Conservation (phyloP, 1,140 invertebrate genomes). For the Hyles euphorbiae region DNA sequence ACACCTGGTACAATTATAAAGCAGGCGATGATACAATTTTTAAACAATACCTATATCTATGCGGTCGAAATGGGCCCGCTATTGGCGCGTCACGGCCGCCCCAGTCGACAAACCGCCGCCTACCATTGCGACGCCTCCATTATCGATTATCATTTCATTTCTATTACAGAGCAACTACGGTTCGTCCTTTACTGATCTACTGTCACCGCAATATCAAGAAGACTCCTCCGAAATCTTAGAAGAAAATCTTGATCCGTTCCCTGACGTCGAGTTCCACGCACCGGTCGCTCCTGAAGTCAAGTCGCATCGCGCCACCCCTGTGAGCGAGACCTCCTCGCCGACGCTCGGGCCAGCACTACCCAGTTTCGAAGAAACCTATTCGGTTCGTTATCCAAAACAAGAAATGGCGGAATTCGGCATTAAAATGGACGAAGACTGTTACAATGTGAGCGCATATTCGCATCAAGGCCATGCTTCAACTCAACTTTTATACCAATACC, state of each 20-base stretch:
- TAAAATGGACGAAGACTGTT: conserved; percentile 89
- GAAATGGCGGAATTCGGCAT: conserved; percentile 78
- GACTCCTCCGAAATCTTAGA: conserved; percentile 72
- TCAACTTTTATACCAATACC: conserved; percentile 78
- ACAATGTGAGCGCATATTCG: conserved; percentile 77
- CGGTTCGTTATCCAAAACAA: conserved; percentile 79
- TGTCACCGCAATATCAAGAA: conserved; percentile 73
- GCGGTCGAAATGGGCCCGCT: conserved; percentile 31
- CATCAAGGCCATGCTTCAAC: conserved; percentile 74
- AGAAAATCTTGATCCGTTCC: conserved; percentile 73
- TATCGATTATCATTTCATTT: conserved; percentile 66
- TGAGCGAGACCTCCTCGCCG: conserved; percentile 64
- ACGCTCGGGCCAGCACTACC: conserved; percentile 81
- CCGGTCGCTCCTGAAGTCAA: conserved; percentile 59
- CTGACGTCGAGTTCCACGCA: conserved; percentile 73
- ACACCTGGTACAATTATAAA: conserved; percentile 20
- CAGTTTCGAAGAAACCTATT: conserved; percentile 92
- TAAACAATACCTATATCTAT: conserved; percentile 11
- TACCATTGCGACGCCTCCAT: conserved; percentile 54
- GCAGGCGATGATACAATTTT: conserved; percentile 12
- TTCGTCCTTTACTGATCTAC: conserved; percentile 74
- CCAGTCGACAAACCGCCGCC: conserved; percentile 48
- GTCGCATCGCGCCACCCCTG: conserved; percentile 54
- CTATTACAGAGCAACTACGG: conserved; percentile 75
- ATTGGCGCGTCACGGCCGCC: conserved; percentile 60